Base-by-base conservation (phyloP, 2,113 vertebrate genomes). In the Tenebrosternarchus preto region DNA sequence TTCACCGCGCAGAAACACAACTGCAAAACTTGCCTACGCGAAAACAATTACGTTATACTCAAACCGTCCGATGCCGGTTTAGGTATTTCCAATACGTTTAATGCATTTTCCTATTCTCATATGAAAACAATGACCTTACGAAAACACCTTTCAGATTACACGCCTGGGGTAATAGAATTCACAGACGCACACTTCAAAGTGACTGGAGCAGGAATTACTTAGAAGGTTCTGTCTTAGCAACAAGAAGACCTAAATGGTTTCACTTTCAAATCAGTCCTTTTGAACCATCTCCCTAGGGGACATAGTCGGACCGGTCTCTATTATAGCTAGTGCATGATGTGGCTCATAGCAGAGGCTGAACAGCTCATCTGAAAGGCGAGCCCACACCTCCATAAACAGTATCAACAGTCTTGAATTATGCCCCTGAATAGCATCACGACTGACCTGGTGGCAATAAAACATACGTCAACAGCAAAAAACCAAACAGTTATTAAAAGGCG, bases 31-130 rank as follows among this genome's bases (percentile, higher is more conserved):
- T 43, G 61, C 46, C 31, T 67, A 70, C 70, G 75, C 78, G 78
- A 57, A 78, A 83, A 83, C 76, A 86, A 86, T 81, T 76, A 76
- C 55, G 59, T 73, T 55, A 33, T 72, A 53, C 55, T 83, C 64
- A 57, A 50, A 76, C 67, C 25, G 39, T 53, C 61, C 50, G n/a
- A 29, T 67, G 31, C 25, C 61, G 29, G 55, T 71, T 73, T 27
- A 55, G 33, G 36, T 81, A 76, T 73, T 76, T 76, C 46, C 76
- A 79, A 67, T 67, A 43, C 59, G 43, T 78, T 80, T 64, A 29
- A 73, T 83, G 70, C 24, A 20, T 74, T 68, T 61, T 57, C 43
- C 24, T 29, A 60, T 69, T 64, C 63, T 43, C 46, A 27, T 72
- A 82, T 73, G 68, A 80, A 82, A 82, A 85, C 77, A 80, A 85